Evolutionary conservation across 23 tunicate species (phyloP).

Genomic region (Botrylloides violaceus): DNA sequence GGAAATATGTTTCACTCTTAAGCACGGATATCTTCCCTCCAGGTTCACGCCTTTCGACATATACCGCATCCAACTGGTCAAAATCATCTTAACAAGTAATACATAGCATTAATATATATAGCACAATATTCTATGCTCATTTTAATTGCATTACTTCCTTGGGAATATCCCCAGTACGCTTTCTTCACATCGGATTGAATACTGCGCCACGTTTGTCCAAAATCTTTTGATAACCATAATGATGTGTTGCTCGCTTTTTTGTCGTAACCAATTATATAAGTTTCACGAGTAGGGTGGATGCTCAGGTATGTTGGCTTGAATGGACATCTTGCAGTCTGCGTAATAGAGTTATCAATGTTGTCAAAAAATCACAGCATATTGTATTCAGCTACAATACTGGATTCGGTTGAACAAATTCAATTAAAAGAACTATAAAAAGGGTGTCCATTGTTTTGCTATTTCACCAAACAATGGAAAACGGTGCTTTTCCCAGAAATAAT

Average conservation of each 20-base stretch:
- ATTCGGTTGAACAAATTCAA: no score
- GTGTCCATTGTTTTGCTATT: no score
- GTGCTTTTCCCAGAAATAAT: no score
- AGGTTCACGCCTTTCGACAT: conserved; percentile 50
- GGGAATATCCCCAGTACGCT: conserved; percentile 34
- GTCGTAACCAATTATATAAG: conserved; percentile 49
- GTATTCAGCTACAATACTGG: no score
- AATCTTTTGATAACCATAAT: conserved; percentile 52
- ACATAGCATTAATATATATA: neutral
- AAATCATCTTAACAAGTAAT: conserved; percentile 5
- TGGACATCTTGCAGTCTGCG: neutral
- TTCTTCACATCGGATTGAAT: conserved; percentile 40
- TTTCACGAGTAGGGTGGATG: conserved; percentile 35
- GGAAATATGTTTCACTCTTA: conserved; percentile 57
- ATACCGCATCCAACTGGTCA: conserved; percentile 44
- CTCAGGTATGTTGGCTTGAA: conserved; percentile 38
- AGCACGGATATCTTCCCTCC: conserved; percentile 22
- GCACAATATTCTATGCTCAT: neutral
- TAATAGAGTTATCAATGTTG: neutral
- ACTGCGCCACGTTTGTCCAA: conserved; percentile 46
- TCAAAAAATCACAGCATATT: no score
- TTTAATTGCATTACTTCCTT: conserved; percentile 5
- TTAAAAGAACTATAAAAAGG: no score
- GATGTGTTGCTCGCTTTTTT: conserved; percentile 18
- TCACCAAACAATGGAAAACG: no score